Percentiles rank a stretch among this genome's conserved stretches.
phyloP scores from a whole-genome alignment of 92 coral and sea anemone species.

The Epizoanthus fatuus region DNA sequence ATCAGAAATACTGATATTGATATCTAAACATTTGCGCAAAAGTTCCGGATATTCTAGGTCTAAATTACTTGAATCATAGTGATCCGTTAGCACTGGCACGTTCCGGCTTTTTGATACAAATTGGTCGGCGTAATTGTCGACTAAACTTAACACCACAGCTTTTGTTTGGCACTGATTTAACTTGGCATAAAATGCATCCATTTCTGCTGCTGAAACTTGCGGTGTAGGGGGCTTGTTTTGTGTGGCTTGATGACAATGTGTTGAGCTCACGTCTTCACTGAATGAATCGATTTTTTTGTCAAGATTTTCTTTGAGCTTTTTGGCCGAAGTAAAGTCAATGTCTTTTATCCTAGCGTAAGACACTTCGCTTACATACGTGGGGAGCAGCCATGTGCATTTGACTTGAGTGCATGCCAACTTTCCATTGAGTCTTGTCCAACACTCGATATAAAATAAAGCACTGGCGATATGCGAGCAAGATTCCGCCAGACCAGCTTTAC shows the following conservation, averaged over 20 bases:
- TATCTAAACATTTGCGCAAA: conserved; percentile 43
- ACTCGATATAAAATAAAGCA: conserved; percentile 1
- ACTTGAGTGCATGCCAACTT: conserved; percentile 41
- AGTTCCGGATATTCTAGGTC: conserved; percentile 56
- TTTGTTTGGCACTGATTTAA: conserved; percentile 31
- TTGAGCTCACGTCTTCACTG: background rate
- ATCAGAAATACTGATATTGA: conserved; percentile 24
- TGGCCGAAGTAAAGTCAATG: conserved; percentile 50
- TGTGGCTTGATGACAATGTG: conserved; percentile 21
- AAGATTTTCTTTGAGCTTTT: conserved; percentile 26
- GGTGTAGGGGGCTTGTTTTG: conserved; percentile 6
- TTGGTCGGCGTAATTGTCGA: background rate
- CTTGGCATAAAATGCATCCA: conserved; percentile 10
- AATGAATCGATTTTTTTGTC: conserved; percentile 25
- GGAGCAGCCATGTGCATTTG: conserved; percentile 47
- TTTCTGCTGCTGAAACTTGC: conserved; percentile 17
- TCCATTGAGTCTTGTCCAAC: conserved; percentile 11
- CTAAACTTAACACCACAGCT: conserved; percentile 13
- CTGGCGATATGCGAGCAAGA: conserved; percentile 13
- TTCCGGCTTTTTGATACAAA: conserved; percentile 22
- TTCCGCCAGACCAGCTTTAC: conserved; percentile 32
- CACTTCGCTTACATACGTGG: conserved; percentile 25
- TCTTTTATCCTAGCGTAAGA: conserved; percentile 25
- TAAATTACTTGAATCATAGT: conserved; percentile 36
- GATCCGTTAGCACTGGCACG: background rate